Evolutionary conservation across 53 echinoderm and acorn worm genomes (phyloP).

Genomic region (Paelopatides confundens): DNA sequence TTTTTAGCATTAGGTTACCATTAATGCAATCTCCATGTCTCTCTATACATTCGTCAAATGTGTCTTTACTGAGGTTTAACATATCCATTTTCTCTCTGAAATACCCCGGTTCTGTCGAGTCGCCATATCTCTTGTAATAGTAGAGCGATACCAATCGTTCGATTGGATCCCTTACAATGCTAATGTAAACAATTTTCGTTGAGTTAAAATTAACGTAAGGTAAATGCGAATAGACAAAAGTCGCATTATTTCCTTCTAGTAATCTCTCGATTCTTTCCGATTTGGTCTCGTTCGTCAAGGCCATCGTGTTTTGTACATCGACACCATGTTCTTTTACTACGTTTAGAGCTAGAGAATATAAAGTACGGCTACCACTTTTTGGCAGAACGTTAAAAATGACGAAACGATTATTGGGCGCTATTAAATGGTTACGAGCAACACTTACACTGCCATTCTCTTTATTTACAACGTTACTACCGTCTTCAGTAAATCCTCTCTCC

Average conservation of each 20-base stretch:
- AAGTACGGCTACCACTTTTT: constrained; percentile 28
- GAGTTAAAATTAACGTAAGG: neutral
- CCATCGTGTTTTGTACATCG: constrained; percentile 31
- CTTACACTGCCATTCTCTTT: too few relatives aligned
- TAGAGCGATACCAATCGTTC: constrained; percentile 26
- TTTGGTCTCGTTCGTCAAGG: constrained; percentile 18
- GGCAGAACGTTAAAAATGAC: constrained; percentile 30
- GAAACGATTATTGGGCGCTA: neutral
- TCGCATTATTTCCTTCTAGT: neutral
- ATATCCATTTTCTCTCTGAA: constrained; percentile 16
- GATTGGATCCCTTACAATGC: constrained; percentile 28
- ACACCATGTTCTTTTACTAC: neutral
- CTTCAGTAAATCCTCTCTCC: neutral
- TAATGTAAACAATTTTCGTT: neutral
- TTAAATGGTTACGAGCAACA: too few relatives aligned
- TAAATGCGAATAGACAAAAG: constrained; percentile 33
- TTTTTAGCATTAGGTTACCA: neutral
- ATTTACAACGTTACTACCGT: neutral
- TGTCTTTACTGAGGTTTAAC: constrained; percentile 18
- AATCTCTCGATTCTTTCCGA: neutral
- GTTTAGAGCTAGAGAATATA: constrained; percentile 21
- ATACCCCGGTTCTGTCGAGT: constrained; percentile 22
- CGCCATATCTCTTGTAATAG: constrained; percentile 32
- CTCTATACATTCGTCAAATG: constrained; percentile 18
- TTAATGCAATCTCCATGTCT: constrained; percentile 9